Base-by-base conservation (phyloP, 2,888 invertebrate genomes). In the Mycalesis mineus region DNA sequence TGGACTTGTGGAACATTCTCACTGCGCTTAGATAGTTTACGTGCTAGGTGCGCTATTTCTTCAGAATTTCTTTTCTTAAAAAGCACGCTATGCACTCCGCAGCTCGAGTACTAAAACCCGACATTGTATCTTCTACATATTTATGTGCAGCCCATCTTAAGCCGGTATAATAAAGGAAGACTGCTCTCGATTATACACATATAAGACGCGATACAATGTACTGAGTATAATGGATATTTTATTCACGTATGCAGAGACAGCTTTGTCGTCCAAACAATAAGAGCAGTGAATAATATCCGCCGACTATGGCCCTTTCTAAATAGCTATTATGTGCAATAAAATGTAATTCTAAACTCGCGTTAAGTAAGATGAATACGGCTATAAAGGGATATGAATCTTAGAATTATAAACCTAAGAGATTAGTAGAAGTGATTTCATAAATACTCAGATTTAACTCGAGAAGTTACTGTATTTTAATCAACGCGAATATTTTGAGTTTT, bases 151-250 rank as follows among this genome's bases (percentile, higher is more conserved):
- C 2, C 14, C 29, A 41, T 41, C 29, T 15, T 36, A 48, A 37
- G 37, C 22, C 29, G 3, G 29, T 39, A 49, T 15, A 60, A 56
- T 36, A 42, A 48, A 39, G 36, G 53, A 8, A 40, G 22, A 22
- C 42, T 41, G 40, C 33, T 53, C 11, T 57, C 36, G 7, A 52
- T 56, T 40, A 41, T 33, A 48, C 42, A 50, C 39, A 7, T 22
- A 15, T 41, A 33, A 50, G 45, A 55, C n/a, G 15, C 40, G 36
- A 28, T 22, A 50, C 29, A 41, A 31, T 52, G 37, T 40, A 48
- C 58, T 55, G 37, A 37, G 36, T 14, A 15, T 55, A 58, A 58
- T 58, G 44, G 61, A 39, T 55, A 61, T 58, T 61, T 58, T 58
- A 58, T 58, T 58, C 52, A 55, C 55, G 29, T 44, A 61, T 56